Evolutionary conservation across 2,797 vertebrate species (phyloP), one percentile per base, ranked within the genome.

Genomic region (Falco peregrinus): DNA sequence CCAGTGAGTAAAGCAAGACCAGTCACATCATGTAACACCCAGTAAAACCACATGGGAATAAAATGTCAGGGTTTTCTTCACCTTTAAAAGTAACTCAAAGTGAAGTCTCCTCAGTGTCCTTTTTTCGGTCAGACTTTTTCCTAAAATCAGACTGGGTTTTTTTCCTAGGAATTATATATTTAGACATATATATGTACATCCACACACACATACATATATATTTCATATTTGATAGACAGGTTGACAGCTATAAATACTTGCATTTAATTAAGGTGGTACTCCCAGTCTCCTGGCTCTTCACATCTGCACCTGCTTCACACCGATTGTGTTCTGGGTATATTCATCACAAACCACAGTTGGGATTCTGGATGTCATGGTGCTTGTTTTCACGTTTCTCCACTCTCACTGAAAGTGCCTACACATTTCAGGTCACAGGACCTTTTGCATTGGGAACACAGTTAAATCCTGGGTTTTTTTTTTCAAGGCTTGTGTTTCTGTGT

Each of bases 331-430:
- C 71, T 43, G 17, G 48, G 22, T 64, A 28, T 51, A 61, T 78
- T 73, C n/a, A 73, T 77, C n/a, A 73, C 61, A 89, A 53, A 48
- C 13, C 56, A 76, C n/a, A 10, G 2, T 0, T 68, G 59, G 33
- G 33, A 70, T 70, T 54, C 64, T 59, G 14, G 29, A 6, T 11
- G 21, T 45, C 65, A 33, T 11, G 15, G 31, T 25, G n/a, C 24
- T 63, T 3, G 0, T 64, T 71, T 77, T 50, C 56, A 25, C 1
- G 1, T 37, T 78, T 61, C 31, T 50, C 31, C 1, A 1, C 7
- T 57, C 25, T 53, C 59, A 37, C 10, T 41, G 47, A 10, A 11
- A 67, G 56, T 17, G 26, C 33, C 24, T 76, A 48, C 12, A 29
- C 13, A 6, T 3, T 26, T n/a, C 57, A 9, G 11, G 69, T 76